Percentiles rank a stretch among this genome's conserved stretches.
Evolutionary conservation across 2,113 vertebrate species (phyloP).

Genomic region (Illadopsis cleaveri): DNA sequence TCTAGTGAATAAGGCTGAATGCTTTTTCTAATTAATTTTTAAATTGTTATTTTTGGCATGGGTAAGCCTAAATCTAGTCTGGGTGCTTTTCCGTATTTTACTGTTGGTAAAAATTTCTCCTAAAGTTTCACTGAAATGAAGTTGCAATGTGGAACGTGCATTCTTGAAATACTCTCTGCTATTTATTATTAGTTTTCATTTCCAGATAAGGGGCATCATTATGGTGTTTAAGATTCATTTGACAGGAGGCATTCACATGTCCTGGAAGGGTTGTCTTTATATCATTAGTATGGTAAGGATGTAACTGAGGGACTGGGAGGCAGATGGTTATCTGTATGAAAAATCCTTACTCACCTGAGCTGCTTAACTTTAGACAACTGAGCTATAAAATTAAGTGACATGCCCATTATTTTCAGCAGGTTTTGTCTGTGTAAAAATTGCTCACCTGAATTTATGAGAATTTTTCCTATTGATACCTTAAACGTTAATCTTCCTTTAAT

Average conservation of each 20-base stretch:
- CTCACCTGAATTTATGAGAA: neutral
- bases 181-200: constrained; percentile 24
- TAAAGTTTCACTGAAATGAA: neutral
- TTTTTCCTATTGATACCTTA: neutral
- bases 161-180: neutral
- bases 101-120: neutral
- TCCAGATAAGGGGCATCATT: neutral
- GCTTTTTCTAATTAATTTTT: neutral
- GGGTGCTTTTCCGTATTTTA: neutral
- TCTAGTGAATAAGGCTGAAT: neutral
- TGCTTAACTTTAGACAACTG: neutral
- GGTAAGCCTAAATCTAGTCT: neutral
- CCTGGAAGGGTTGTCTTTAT: neutral
- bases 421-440: neutral
- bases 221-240: neutral
- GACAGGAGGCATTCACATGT: constrained; percentile 3
- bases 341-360: neutral
- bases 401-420: neutral
- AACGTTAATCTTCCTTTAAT: neutral
- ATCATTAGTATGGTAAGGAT: neutral
- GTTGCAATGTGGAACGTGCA: neutral
- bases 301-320: neutral
- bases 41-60: neutral
- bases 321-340: constrained; percentile 6
- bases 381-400: neutral